Conservation (phyloP, 1,140 invertebrate species). For the Hestina assimilis region DNA sequence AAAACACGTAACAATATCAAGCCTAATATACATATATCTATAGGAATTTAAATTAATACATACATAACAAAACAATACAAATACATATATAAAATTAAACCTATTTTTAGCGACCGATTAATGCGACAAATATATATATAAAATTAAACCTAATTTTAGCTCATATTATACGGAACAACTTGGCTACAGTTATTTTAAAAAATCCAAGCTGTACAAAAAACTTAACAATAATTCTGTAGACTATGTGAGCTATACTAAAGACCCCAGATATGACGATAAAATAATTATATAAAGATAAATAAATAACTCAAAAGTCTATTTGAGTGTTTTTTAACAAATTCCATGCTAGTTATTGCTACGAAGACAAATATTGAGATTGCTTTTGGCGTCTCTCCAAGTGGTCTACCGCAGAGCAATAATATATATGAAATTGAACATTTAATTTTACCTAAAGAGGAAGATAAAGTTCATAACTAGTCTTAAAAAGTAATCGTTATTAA, state of each 20-base stretch:
- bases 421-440: neutral
- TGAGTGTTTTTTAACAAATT: conserved; percentile 11
- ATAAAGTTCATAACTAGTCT: neutral
- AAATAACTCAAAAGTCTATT: neutral
- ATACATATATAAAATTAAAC: too few species aligned
- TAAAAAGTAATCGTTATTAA: too few species aligned
- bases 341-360: neutral
- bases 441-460: neutral
- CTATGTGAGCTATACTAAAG: neutral
- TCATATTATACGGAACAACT: too few species aligned
- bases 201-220: too few species aligned
- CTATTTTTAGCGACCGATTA: too few species aligned
- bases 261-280: neutral
- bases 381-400: conserved; percentile 10
- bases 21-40: too few species aligned
- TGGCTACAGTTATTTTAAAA: too few species aligned
- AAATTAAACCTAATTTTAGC: too few species aligned
- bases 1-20: neutral
- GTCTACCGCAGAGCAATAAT: conserved; percentile 7
- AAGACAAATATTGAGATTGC: conserved; percentile 11
- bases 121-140: too few species aligned
- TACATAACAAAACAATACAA: too few species aligned
- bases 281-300: neutral
- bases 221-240: too few species aligned
- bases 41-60: too few species aligned